Conservation (phyloP, 2,797 vertebrate species). For the Chaetophractus vellerosus region DNA sequence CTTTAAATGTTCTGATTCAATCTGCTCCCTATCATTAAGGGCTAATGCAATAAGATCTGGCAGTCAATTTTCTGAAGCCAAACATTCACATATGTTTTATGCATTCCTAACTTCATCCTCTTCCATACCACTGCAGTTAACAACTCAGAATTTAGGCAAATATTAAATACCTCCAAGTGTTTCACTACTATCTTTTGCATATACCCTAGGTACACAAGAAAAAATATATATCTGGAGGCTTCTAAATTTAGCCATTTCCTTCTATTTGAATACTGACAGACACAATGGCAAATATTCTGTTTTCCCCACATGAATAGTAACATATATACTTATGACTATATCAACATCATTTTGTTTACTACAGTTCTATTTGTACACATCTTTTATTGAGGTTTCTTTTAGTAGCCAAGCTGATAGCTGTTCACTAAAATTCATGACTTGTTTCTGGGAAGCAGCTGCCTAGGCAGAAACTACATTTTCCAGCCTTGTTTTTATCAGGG, state of each 20-base stretch:
- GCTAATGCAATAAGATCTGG: background rate
- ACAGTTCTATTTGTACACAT: background rate
- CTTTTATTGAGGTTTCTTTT: conserved; percentile 57
- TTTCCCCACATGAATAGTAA: background rate
- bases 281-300: conserved; percentile 27
- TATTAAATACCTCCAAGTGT: background rate
- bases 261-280: conserved; percentile 15
- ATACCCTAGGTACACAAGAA: background rate
- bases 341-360: background rate
- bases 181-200: background rate
- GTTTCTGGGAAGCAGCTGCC: background rate
- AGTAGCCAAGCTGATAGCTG: background rate
- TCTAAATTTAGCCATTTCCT: conserved; percentile 58
- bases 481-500: conserved; percentile 10
- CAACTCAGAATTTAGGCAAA: conserved; percentile 61
- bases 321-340: background rate
- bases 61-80: conserved; percentile 51
- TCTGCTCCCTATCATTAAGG: conserved; percentile 3
- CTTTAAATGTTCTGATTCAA: conserved; percentile 49
- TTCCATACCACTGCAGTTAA: background rate
- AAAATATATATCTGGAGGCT: background rate
- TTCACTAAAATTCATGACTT: background rate
- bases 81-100: conserved; percentile 38
- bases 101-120: background rate
- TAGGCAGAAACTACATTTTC: conserved; percentile 42